Percentiles rank a stretch among this genome's conserved stretches.
phyloP scores from a whole-genome alignment of 2,888 invertebrate species.

The Entomobrya proxima region DNA sequence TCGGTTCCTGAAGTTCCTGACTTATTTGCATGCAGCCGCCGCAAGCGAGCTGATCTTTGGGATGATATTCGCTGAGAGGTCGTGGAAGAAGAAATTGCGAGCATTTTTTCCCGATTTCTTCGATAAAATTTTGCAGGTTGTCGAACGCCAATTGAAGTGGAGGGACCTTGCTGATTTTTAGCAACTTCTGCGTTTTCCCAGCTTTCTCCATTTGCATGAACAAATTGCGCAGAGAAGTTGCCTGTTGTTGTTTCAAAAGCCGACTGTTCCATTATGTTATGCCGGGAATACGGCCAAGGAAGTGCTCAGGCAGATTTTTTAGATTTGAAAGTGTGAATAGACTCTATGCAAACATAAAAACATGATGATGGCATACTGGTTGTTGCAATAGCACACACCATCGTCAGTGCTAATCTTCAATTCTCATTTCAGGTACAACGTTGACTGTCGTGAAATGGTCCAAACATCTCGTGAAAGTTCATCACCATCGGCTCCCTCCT shows the following conservation, averaged over 20 bases:
- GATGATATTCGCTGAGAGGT: not conserved
- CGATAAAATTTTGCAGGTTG: constrained; percentile 45
- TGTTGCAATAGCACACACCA: not conserved
- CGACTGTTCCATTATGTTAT: constrained; percentile 23
- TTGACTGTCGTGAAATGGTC: not conserved
- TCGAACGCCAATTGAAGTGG: not conserved
- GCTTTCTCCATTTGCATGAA: not conserved
- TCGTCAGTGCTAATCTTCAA: not conserved
- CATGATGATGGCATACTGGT: not conserved
- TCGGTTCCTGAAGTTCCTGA: not conserved
- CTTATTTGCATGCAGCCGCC: not conserved
- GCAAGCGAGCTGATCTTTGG: constrained; percentile 29
- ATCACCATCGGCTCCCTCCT: not conserved
- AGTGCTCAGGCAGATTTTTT: not conserved
- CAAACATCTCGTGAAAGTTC: constrained; percentile 5
- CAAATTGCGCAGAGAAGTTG: not conserved
- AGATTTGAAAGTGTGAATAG: not conserved
- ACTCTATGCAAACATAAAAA: not conserved
- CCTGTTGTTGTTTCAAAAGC: not conserved
- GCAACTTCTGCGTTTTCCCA: not conserved
- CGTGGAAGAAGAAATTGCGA: not conserved
- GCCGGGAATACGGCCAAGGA: not conserved
- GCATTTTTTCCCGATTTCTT: constrained; percentile 49
- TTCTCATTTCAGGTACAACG: constrained; percentile 1
- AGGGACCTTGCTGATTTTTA: not conserved